Conservation (phyloP, 2,113 vertebrate genomes). For the Poecile atricapillus region DNA sequence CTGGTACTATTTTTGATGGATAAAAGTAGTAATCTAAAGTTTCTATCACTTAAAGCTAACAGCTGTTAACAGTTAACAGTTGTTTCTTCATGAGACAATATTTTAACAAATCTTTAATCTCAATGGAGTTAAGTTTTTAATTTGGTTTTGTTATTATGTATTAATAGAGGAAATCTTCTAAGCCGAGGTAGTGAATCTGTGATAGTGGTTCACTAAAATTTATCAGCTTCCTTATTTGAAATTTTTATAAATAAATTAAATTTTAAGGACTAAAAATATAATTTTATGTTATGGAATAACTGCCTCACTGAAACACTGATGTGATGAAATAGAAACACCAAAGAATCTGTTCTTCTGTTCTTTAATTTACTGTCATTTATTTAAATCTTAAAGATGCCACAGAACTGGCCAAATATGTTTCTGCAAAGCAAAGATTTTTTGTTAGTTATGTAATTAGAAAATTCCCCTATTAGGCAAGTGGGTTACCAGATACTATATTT, state of each 20-base stretch:
- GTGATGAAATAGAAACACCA: neutral
- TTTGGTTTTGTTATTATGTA: neutral
- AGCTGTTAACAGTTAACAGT: neutral
- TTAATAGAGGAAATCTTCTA: neutral
- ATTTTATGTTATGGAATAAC: neutral
- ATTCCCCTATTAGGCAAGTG: neutral
- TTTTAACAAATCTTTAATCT: neutral
- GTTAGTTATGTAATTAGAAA: neutral
- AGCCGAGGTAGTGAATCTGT: neutral
- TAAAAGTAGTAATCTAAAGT: neutral
- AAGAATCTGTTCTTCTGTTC: neutral
- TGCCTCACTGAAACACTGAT: neutral
- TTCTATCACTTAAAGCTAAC: neutral
- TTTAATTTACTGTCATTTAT: neutral
- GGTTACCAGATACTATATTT: neutral
- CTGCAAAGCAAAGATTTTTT: neutral
- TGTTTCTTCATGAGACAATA: neutral
- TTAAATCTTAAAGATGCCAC: neutral
- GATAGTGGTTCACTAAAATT: neutral
- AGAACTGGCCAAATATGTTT: neutral
- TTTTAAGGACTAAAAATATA: neutral
- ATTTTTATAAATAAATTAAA: neutral
- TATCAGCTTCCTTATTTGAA: neutral
- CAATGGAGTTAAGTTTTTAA: neutral
- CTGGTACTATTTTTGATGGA: neutral